These are phyloP conservation scores for Anabas testudineus DNA, from an alignment of 2,797 vertebrate genomes.

Conservation along the genomic window DNA sequence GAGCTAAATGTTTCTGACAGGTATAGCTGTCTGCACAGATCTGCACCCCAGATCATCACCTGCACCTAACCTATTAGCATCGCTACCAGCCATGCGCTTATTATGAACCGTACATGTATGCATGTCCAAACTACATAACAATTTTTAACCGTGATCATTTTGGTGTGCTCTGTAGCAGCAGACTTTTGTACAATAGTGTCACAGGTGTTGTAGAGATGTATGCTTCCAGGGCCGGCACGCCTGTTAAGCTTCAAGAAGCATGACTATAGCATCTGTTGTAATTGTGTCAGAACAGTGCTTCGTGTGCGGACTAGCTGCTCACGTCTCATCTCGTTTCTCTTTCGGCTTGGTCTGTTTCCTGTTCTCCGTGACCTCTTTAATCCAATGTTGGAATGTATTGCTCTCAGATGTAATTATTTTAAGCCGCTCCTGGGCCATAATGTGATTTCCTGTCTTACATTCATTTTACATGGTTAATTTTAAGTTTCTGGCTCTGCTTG, in stretches of 20 bases:
- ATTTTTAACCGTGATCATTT: slow-evolving; percentile 9
- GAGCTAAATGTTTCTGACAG: slow-evolving; percentile 11
- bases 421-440: slow-evolving; percentile 41
- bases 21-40: neutral
- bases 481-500: slow-evolving; percentile 45
- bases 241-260: slow-evolving; percentile 16
- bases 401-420: slow-evolving; percentile 66
- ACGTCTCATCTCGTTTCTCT: slow-evolving; percentile 29
- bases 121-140: neutral
- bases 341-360: slow-evolving; percentile 39
- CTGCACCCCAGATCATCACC: slow-evolving; percentile 5
- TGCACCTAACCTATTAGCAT: slow-evolving; percentile 2
- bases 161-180: neutral
- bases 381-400: slow-evolving; percentile 40
- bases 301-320: slow-evolving; percentile 11
- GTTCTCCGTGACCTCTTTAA: slow-evolving; percentile 42
- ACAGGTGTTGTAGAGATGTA: neutral
- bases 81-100: neutral
- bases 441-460: slow-evolving; percentile 49
- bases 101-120: neutral
- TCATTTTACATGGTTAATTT: slow-evolving; percentile 59
- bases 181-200: neutral
- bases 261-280: slow-evolving; percentile 13
- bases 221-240: neutral
- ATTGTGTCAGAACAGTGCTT: slow-evolving; percentile 14